Base-by-base conservation (phyloP, 2,888 invertebrate species). In the Bedellia somnulentella region DNA sequence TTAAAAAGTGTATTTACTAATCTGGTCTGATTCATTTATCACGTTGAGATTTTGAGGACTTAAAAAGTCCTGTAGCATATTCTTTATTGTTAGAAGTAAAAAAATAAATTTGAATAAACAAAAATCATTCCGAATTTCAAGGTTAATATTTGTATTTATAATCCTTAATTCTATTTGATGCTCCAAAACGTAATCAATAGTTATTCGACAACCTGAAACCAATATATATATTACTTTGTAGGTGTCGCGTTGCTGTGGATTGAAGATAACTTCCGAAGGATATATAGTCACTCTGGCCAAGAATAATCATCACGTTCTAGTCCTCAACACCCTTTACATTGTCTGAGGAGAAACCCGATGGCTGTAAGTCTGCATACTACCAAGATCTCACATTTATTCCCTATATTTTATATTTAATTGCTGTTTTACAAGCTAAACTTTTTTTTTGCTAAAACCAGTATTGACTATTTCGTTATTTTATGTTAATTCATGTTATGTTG, bases 291-390 rank as follows among this genome's bases (percentile, higher is more conserved):
- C 96, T 42, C 78, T 97, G 77, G 96, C 96, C 62, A 97, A 97
- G 81, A 97, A 96, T 80, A 97, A 97, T 80, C 96, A 97, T 77
- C 94, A 96, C 75, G 96, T 97, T 55, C 85, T 97, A 71, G 93
- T 97, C 64, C 83, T 96, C 73, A 91, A 93, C 80, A 93, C 92
- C 50, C 83, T 93, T 59, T 92, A 92, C 80, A 90, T 92, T 81
- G 85, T 89, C 78, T 90, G 87, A 87, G 85, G 81, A 57, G 56
- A 45, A 55, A 62, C 64, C 64, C 60, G 58, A 64, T 66, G 68
- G 71, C 71, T 70, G 73, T 75, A 75, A 75, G 75, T 75, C 75
- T 71, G 70, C 75, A 71, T 70, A 70, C 66, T 68, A 70, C 75
- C n/a, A 64, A 73, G 75, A 75, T 75, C 73, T 75, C 75, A 75